Evolutionary conservation across 1,140 invertebrate species (phyloP).

Genomic region (Calephelis nemesis): DNA sequence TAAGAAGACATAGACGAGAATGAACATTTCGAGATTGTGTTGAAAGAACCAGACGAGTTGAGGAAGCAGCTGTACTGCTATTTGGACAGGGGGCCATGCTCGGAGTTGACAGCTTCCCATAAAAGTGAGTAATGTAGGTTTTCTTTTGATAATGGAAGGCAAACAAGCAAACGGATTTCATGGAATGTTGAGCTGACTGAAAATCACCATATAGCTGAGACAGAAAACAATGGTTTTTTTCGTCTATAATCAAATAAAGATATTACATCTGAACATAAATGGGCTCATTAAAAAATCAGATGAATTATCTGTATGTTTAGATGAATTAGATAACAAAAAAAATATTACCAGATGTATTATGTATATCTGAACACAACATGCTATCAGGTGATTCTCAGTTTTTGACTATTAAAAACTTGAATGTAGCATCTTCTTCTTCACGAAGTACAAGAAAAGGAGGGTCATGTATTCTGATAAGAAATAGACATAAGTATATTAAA

Average conservation of each 20-base stretch:
- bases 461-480: constrained; percentile 25
- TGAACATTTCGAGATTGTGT: neutral
- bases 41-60: neutral
- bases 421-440: constrained; percentile 21
- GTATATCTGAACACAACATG: no score
- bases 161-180: no score
- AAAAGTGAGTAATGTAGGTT: no score
- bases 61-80: neutral
- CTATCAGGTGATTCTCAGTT: neutral
- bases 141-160: no score
- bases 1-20: neutral
- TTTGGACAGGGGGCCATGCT: neutral
- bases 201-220: no score
- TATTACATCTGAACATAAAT: constrained; percentile 30
- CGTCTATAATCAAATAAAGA: no score
- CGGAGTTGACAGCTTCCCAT: neutral
- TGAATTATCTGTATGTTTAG: constrained; percentile 20
- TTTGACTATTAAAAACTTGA: constrained; percentile 26
- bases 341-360: no score
- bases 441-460: constrained; percentile 28
- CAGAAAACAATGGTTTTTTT: no score
- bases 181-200: no score
- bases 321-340: constrained; percentile 22
- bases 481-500: constrained; percentile 17
- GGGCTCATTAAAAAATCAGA: constrained; percentile 32